Conservation (phyloP, 2,797 vertebrate species). For the Thunnus albacares region DNA sequence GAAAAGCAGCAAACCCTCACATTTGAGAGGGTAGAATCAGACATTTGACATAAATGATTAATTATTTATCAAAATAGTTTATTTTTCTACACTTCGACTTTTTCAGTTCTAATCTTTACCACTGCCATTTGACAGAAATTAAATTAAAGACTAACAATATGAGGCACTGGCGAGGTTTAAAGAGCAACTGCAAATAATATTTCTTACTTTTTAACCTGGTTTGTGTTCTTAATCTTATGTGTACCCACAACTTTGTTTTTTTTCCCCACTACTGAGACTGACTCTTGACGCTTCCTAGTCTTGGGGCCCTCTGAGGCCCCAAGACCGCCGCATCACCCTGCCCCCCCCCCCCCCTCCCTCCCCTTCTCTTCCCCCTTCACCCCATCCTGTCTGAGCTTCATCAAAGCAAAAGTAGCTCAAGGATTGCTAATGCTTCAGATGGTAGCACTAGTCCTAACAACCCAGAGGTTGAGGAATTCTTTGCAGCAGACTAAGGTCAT, state of each 20-base stretch:
- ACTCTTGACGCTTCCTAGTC: conserved; percentile 90
- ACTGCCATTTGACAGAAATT: neutral
- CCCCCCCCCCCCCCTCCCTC: conserved; percentile 20
- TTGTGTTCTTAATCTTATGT: conserved; percentile 27
- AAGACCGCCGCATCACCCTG: conserved; percentile 51
- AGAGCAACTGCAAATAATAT: neutral
- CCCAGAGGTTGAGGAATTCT: conserved; percentile 97
- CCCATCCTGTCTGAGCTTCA: conserved; percentile 90
- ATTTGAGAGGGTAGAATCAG: neutral
- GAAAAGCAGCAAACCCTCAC: neutral
- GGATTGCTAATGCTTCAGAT: conserved; percentile 96
- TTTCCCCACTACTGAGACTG: conserved; percentile 83
- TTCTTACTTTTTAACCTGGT: conserved; percentile 6
- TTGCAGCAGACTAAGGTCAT: conserved; percentile 96
- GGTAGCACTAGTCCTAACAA: conserved; percentile 96
- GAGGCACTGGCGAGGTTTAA: neutral
- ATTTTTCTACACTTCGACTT: neutral
- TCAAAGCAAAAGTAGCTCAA: conserved; percentile 97
- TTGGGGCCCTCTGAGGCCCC: conserved; percentile 87
- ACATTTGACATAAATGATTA: neutral
- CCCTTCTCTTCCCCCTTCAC: conserved; percentile 11
- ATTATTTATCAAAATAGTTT: neutral
- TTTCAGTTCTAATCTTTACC: neutral
- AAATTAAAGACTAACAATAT: neutral
- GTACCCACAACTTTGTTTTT: conserved; percentile 69